A percentile compares a stretch with the other conserved stretches of the same genome.
These are phyloP conservation scores for Menidia menidia DNA, from an alignment of 2,797 vertebrate species.

Conservation along the genomic window DNA sequence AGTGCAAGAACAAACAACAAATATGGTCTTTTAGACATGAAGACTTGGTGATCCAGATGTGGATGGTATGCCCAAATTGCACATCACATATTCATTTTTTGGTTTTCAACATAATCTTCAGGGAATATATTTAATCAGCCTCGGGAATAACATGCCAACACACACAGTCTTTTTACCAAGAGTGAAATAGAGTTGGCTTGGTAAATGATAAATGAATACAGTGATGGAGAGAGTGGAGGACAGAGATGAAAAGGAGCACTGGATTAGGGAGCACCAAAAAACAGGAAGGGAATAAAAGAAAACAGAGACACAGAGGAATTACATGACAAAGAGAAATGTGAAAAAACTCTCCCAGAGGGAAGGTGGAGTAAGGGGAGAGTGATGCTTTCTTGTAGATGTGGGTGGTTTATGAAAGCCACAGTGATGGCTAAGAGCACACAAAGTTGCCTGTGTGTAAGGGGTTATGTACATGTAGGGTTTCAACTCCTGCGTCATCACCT, in stretches of 20 bases:
- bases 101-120: background rate
- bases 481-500: slow-evolving; percentile 63
- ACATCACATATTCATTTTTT: too few relatives aligned
- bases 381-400: slow-evolving; percentile 45
- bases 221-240: slow-evolving; percentile 15
- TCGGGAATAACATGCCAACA: background rate
- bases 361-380: slow-evolving; percentile 47
- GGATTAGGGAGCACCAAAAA: slow-evolving; percentile 10
- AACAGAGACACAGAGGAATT: background rate
- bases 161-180: slow-evolving; percentile 35
- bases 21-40: too few relatives aligned
- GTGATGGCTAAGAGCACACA: slow-evolving; percentile 45
- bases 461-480: slow-evolving; percentile 28
- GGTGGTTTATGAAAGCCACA: slow-evolving; percentile 56
- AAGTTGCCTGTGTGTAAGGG: slow-evolving; percentile 21
- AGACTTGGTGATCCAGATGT: too few relatives aligned
- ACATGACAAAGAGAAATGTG: slow-evolving; percentile 28
- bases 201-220: slow-evolving; percentile 58
- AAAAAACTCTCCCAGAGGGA: slow-evolving; percentile 32
- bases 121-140: background rate
- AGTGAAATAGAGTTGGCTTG: slow-evolving; percentile 18
- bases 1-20: too few relatives aligned
- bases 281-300: background rate
- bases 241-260: background rate
- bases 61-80: too few relatives aligned